Conservation (phyloP, 2,113 vertebrate species). For the Phaethornis superciliosus region DNA sequence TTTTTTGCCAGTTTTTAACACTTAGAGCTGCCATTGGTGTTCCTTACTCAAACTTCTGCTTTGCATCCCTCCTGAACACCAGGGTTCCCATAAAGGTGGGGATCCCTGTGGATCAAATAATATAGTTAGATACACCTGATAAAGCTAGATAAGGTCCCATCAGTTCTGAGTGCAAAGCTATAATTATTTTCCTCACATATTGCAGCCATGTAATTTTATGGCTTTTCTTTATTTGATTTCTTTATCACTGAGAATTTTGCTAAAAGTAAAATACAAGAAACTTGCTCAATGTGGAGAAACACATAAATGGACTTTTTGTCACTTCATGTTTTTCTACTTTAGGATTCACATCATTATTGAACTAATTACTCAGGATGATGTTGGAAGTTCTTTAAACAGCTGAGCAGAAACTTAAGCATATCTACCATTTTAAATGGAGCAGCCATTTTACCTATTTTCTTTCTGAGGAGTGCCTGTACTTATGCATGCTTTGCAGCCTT, state of each 20-base stretch:
- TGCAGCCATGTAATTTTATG: not conserved
- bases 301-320: not conserved
- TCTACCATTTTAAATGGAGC: not conserved
- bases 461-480: not conserved
- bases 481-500: constrained; percentile 13
- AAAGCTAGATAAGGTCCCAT: not conserved
- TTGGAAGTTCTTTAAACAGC: constrained; percentile 7
- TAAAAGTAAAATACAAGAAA: not conserved
- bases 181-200: not conserved
- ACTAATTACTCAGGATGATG: not conserved
- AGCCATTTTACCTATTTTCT: not conserved
- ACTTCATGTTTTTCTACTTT: not conserved
- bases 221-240: not conserved
- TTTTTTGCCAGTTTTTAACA: not conserved
- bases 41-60: not conserved
- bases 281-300: not conserved
- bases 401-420: constrained; percentile 2
- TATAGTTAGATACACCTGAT: not conserved
- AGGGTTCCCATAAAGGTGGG: not conserved
- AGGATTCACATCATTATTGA: not conserved
- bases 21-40: not conserved
- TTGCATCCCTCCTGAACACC: not conserved
- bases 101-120: not conserved
- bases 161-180: not conserved
- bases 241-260: not conserved